Evolutionary conservation across 2,888 invertebrate species (phyloP).

Genomic region (Habroteleia sp.): DNA sequence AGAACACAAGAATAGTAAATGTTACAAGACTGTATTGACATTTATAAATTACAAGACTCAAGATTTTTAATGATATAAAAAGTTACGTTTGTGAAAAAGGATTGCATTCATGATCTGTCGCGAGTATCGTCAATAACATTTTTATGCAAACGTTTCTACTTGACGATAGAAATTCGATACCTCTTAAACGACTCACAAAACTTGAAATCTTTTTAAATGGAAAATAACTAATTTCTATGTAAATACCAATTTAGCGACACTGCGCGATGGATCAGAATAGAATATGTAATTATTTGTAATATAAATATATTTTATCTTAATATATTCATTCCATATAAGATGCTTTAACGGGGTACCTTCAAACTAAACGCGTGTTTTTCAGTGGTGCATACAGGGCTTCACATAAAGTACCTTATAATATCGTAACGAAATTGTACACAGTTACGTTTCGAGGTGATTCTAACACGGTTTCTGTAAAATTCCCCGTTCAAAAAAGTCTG

Average conservation of each 20-base stretch:
- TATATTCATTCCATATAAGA: slow-evolving; percentile 79
- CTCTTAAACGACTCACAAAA: neutral
- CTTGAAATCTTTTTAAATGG: neutral
- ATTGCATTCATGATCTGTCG: slow-evolving; percentile 54
- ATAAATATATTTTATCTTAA: slow-evolving; percentile 76
- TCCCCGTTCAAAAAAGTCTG: slow-evolving; percentile 64
- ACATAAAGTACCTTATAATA: slow-evolving; percentile 77
- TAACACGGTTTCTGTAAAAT: slow-evolving; percentile 40
- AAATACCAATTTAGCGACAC: slow-evolving; percentile 44
- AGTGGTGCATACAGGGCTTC: slow-evolving; percentile 75
- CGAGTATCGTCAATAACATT: slow-evolving; percentile 30
- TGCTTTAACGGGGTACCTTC: slow-evolving; percentile 78
- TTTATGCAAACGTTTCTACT: slow-evolving; percentile 1
- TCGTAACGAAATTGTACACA: slow-evolving; percentile 59
- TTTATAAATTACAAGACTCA: slow-evolving; percentile 75
- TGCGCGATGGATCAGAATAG: slow-evolving; percentile 67
- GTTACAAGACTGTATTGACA: slow-evolving; percentile 79
- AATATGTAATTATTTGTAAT: slow-evolving; percentile 74
- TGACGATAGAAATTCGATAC: neutral
- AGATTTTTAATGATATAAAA: slow-evolving; percentile 74
- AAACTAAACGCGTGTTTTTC: slow-evolving; percentile 72
- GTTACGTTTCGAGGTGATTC: slow-evolving; percentile 49
- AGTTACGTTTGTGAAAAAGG: slow-evolving; percentile 58
- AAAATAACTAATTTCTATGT: slow-evolving; percentile 13
- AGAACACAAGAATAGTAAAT: slow-evolving; percentile 74